Evolutionary conservation across 2,888 invertebrate genomes (phyloP), one percentile per base, ranked within the genome.

Genomic region (Andrena trimmerana): DNA sequence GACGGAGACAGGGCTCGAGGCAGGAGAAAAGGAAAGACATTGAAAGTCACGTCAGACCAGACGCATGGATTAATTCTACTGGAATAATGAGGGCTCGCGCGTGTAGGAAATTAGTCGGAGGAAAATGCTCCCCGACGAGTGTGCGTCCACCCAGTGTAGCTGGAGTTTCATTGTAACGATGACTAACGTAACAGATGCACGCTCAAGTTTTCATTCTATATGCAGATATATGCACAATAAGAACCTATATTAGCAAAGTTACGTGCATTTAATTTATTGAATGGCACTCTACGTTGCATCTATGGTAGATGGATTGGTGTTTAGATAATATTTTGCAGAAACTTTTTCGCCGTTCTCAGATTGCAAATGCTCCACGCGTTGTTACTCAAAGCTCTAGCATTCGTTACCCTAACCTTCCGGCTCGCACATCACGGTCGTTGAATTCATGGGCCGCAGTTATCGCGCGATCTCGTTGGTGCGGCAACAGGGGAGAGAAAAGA

Each of bases 51-150:
- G 68, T 67, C 66, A 71, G 70, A 69, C 57, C 84, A 63, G 74
- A 69, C 81, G 72, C 63, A 79, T 54, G 77, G 88, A 88, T 88
- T 86, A 88, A 86, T 88, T 77, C 80, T 59, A 50, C 71, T 52
- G 72, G 76, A 83, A 87, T 81, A 73, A 87, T 70, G 78, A 76
- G 59, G n/a, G 60, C 57, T 70, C 62, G 67, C 54, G 54, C 66
- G 71, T 67, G 73, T 68, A 57, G 48, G 52, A 81, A 81, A 73
- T 81, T 73, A 63, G 33, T 42, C 50, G 8, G 62, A 52, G 72
- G 48, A 67, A 57, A 80, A 72, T 72, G 71, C 50, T 27, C n/a
- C n/a, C 65, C 16, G 63, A 24, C 42, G 50, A 54, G 71, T 66
- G n/a, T 54, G 42, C 27, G 76, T 36, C 24, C 13, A 16, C 24